Percentiles rank a stretch among this genome's conserved stretches.
These are phyloP conservation scores for Alloplasta piceator DNA, from an alignment of 2,888 invertebrate species.

Conservation along the genomic window DNA sequence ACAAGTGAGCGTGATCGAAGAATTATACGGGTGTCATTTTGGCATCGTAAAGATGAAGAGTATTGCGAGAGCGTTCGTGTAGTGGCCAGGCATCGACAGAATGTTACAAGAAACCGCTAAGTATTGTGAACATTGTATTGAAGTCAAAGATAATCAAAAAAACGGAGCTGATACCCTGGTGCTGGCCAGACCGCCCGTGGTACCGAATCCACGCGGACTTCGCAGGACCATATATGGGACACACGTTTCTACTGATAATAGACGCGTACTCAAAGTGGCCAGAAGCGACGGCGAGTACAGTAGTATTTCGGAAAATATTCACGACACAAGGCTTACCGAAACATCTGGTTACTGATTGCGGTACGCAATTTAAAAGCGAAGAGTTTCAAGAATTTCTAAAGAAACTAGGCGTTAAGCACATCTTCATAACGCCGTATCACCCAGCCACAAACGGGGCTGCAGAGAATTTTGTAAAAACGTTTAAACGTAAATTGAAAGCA, in stretches of 20 bases:
- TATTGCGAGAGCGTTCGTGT: conserved; percentile 69
- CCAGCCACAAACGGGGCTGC: conserved; percentile 61
- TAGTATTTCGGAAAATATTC: conserved; percentile 29
- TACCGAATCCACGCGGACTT: conserved; percentile 68
- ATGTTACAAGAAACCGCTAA: conserved; percentile 55
- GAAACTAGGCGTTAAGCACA: conserved; percentile 55
- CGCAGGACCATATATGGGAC: conserved; percentile 34
- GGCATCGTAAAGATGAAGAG: conserved; percentile 71
- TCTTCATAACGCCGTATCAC: conserved; percentile 56
- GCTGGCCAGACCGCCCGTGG: conserved; percentile 64
- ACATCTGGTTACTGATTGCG: conserved; percentile 45
- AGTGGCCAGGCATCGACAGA: conserved; percentile 70
- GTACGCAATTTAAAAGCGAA: conserved; percentile 37
- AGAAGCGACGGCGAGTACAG: background rate
- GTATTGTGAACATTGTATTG: conserved; percentile 57
- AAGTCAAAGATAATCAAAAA: conserved; percentile 48
- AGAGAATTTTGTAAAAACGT: conserved; percentile 61
- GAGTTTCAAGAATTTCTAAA: conserved; percentile 40
- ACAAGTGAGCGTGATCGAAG: conserved; percentile 1
- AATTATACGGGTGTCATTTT: conserved; percentile 57
- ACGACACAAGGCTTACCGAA: conserved; percentile 34
- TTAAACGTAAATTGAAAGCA: conserved; percentile 27
- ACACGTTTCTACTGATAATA: conserved; percentile 66
- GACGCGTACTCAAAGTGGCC: conserved; percentile 66
- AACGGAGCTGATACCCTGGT: conserved; percentile 56